phyloP scores from a whole-genome alignment of 2,797 vertebrate genomes.

The Ispidina picta region DNA sequence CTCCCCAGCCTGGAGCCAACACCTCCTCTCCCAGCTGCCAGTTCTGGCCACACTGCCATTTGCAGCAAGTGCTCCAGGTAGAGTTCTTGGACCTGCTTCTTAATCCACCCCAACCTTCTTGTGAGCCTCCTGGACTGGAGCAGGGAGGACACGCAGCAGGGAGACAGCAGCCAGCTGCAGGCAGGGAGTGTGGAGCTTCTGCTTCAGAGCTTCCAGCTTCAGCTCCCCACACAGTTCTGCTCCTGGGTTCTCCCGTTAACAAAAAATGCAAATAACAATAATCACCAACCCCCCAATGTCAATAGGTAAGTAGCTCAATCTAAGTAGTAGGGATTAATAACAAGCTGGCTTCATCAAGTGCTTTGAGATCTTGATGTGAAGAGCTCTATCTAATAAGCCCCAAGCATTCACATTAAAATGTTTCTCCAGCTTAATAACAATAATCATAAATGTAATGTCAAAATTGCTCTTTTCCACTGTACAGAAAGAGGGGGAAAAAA shows the following conservation, averaged over 20 bases:
- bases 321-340: slow-evolving; percentile 1
- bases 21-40: neutral
- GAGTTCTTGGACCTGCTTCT: neutral
- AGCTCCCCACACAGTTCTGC: neutral
- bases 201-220: neutral
- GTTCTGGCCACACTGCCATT: accelerated
- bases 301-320: neutral
- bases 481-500: neutral
- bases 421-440: slow-evolving; percentile 30
- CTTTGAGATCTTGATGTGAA: slow-evolving; percentile 27
- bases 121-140: neutral
- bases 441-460: neutral
- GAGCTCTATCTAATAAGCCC: slow-evolving; percentile 7
- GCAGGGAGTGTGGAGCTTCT: neutral
- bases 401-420: neutral
- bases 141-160: neutral
- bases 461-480: neutral
- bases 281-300: neutral
- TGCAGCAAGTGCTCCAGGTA: neutral
- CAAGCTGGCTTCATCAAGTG: neutral
- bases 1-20: neutral
- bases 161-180: neutral
- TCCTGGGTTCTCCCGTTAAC: neutral
- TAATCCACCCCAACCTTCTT: neutral
- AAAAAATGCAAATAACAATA: neutral